Base-by-base conservation (phyloP, 2,113 vertebrate species). In the Hemicordylus capensis region DNA sequence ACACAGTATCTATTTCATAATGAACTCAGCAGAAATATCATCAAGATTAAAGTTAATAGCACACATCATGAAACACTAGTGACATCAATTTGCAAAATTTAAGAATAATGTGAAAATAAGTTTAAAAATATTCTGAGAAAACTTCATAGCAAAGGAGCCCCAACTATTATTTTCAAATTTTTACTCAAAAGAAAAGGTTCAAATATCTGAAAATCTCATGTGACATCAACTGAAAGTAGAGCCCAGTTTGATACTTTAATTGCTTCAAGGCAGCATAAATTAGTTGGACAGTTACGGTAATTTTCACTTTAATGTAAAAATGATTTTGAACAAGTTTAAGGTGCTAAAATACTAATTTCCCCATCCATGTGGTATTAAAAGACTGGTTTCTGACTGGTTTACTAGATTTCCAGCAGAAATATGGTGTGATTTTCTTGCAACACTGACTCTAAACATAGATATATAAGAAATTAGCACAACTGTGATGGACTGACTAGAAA, bases 401-500 rank as follows among this genome's bases (percentile, higher is more conserved):
- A 31, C 81, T 79, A 75, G n/a, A 22, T 42, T 88, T 90, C 83
- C 89, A 85, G 83, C 77, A 88, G 89, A 88, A 94, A 81, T 34
- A 88, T 37, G 58, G 70, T 66, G 74, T 66, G 82, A 75, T 85
- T 77, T 84, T 66, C 93, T 88, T 85, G 64, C 77, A 83, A 7
- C 3, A 88, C 84, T 93, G 91, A 90, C 90, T 82, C 89, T 90
- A 91, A 81, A 76, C 89, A 61, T 85, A 56, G 86, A 76, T 89
- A 84, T 79, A 86, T 73, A 58, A 51, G 51, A 72, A 89, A 63
- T 76, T 37, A 91, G 92, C 93, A 92, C 91, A 82, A 93, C 72
- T 94, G 74, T 92, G 93, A 95, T 94, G 91, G 88, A 95, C 95
- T 96, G 95, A 96, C 94, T 95, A 93, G 96, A 96, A 95, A 96